These are phyloP conservation scores for Orius insidiosus DNA, from an alignment of 1,140 invertebrate genomes.

Conservation along the genomic window DNA sequence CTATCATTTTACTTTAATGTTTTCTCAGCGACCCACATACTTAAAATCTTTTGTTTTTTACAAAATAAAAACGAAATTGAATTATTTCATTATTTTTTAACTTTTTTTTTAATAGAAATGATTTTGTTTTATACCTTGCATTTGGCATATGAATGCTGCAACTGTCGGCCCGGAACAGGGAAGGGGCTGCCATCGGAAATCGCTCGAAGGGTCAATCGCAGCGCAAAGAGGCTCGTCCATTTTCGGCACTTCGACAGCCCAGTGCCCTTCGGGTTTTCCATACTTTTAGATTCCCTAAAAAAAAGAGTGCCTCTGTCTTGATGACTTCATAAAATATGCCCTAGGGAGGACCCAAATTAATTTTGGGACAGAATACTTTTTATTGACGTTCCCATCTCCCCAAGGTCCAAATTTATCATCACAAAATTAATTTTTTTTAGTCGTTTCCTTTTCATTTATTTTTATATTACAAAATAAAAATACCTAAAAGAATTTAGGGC, in stretches of 20 bases:
- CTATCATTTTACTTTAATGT: conserved; percentile 33
- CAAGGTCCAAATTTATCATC: no score
- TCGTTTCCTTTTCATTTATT: no score
- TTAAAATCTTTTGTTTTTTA: conserved; percentile 42
- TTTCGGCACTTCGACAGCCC: conserved; percentile 34
- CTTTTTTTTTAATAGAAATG: no score
- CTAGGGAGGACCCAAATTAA: no score
- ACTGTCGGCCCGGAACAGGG: conserved; percentile 51
- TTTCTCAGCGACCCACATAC: conserved; percentile 39
- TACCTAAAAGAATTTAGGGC: no score
- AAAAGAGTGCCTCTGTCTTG: conserved; percentile 15
- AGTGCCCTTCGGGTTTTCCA: conserved; percentile 41
- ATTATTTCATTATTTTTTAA: no score
- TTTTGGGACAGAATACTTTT: no score
- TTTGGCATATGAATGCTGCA: conserved; percentile 54
- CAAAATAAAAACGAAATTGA: no score
- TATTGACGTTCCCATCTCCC: no score
- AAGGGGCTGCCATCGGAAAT: conserved; percentile 50
- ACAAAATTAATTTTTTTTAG: no score
- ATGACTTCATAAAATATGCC: conserved; percentile 3
- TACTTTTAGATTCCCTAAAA: conserved; percentile 32
- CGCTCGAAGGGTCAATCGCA: conserved; percentile 44
- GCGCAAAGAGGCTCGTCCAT: conserved; percentile 40
- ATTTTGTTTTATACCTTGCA: conserved; percentile 36
- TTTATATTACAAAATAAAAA: no score